Evolutionary conservation across 2,113 vertebrate species (phyloP), one percentile per base, ranked within the genome.

Genomic region (Lycaon pictus): DNA sequence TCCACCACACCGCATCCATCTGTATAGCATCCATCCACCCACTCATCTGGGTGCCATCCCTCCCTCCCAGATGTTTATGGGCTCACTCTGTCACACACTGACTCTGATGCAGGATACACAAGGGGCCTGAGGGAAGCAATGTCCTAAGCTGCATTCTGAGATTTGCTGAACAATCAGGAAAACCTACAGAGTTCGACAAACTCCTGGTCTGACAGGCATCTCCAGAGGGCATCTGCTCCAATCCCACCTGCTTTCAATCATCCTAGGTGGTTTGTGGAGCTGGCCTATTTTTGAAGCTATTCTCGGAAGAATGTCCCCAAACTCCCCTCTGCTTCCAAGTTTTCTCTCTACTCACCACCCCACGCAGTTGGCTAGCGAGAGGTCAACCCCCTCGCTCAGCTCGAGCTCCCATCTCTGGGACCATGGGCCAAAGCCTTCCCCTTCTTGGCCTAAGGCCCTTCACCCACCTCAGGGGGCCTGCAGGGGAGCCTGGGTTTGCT

Each of bases 201-300:
- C 58, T 94, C 80, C 2, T 20, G 67, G 85, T 80, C 90, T 95
- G 97, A 98, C 97, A 98, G 95, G 82, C 93, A 32, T 80, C 94
- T 87, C 96, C 95, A 93, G 82, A 95, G 94, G 91, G 82, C 93
- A 97, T 97, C 93, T 53, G 87, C 72, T 97, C 89, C 97, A 58
- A 90, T 95, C 90, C 95, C 48, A 95, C 96, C 96, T 95, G 97
- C 98, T 97, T 93, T 93, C 93, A 97, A 84, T 97, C 97, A 97
- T 92, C 83, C 65, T 37, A 13, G 55, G 89, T 71, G 87, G 67
- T 80, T 58, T 89, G 74, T 79, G 72, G 95, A 95, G 67, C 89
- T 96, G 96, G 25, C 97, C 98, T 97, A 97, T 55, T 96, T 98
- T 96, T 63, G 87, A 92, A 96, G 93, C 95, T 97, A 92, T 97